Base-by-base conservation (phyloP, 2,888 invertebrate genomes). In the Drosophila peninsularis region DNA sequence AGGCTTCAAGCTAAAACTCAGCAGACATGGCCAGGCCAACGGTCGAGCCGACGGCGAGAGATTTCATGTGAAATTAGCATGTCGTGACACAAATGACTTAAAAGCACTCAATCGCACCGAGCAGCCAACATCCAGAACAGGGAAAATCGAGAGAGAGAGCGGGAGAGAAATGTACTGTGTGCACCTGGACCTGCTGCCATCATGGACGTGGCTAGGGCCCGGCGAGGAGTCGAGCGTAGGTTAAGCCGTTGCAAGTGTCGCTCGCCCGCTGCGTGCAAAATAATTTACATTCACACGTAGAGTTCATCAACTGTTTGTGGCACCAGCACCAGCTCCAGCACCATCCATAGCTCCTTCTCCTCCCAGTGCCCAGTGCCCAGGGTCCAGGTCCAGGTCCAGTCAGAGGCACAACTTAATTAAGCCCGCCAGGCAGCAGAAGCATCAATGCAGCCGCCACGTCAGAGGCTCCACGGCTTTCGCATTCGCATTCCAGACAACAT, bases 61-160 rank as follows among this genome's bases (percentile, higher is more conserved):
- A 89, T 85, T 88, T 90, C 90, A 90, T 88, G 90, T 86, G 90
- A 90, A 88, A 88, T 90, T 88, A 88, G 88, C 88, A 88, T 88
- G 88, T 88, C 88, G 90, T 88, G 90, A 90, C 88, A 90, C 87
- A 90, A 90, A 89, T 89, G 87, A 90, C 87, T 90, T 89, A 87
- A 86, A 86, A 90, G 88, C 86, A 86, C 90, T 86, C 90, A 86
- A 86, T 86, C 90, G 89, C 89, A 84, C 76, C 79, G 70, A 88
- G 63, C 55, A 53, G 62, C 63, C 78, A 57, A 54, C 71, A 47
- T 52, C 52, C 47, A 52, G 42, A 13, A 42, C 17, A 41, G 49
- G n/a, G 14, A 37, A 32, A 47, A 27, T 42, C 53, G 41, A 36
- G n/a, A 11, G 49, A 37, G 14, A 1, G 45, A 55, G 36, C 7